phyloP scores from a whole-genome alignment of 2,888 invertebrate species.

The Aphrophora alni region DNA sequence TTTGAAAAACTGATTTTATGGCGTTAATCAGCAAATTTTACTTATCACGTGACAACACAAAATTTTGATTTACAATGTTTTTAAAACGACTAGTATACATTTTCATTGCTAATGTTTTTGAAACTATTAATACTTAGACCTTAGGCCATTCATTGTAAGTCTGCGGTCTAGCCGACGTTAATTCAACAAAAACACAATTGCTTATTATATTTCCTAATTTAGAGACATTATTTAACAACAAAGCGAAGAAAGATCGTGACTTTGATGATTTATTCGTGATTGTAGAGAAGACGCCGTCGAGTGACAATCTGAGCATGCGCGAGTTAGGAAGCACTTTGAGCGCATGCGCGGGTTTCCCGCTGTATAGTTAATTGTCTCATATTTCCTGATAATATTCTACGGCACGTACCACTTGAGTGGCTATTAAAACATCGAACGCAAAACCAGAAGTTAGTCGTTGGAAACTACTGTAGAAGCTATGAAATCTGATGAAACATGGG shows the following conservation, averaged over 20 bases:
- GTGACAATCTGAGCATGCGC: neutral
- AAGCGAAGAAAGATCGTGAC: neutral
- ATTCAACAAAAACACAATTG: neutral
- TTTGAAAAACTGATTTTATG: too few relatives aligned
- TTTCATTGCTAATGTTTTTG: neutral
- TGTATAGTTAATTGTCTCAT: neutral
- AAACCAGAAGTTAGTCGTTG: too few relatives aligned
- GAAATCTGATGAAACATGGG: too few relatives aligned
- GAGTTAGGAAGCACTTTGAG: neutral
- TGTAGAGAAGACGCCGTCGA: too few relatives aligned
- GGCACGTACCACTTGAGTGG: neutral
- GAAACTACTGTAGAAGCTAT: too few relatives aligned
- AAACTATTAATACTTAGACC: neutral
- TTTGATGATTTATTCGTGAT: neutral
- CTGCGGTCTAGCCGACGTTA: neutral
- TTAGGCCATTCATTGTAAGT: neutral
- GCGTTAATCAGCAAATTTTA: too few relatives aligned
- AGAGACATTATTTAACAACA: neutral
- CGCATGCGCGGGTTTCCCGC: neutral
- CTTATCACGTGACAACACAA: too few relatives aligned
- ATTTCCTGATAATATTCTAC: neutral
- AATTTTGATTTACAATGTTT: too few relatives aligned
- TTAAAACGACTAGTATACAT: too few relatives aligned
- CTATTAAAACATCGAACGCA: neutral
- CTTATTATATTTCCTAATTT: constrained; percentile 9